phyloP scores from a whole-genome alignment of 2,888 invertebrate genomes.

The Diaphora mendica region DNA sequence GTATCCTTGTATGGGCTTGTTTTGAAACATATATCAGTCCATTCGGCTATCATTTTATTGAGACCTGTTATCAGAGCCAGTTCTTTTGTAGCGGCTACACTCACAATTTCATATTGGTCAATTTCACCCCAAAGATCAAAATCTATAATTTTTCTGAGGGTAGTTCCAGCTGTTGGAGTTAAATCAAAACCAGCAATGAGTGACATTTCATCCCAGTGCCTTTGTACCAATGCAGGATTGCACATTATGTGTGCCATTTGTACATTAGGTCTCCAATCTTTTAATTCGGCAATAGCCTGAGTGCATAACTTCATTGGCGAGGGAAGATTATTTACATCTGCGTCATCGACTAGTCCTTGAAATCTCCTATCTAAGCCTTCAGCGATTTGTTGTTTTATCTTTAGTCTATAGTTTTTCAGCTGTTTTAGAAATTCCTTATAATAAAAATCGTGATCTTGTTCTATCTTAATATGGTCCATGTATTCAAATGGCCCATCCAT shows the following conservation, averaged over 20 bases:
- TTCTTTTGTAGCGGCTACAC: conserved; percentile 93
- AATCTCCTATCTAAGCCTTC: conserved; percentile 88
- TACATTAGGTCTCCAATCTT: conserved; percentile 92
- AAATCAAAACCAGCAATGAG: conserved; percentile 92
- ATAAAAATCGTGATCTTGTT: conserved; percentile 92
- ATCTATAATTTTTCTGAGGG: conserved; percentile 91
- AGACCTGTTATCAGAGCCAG: conserved; percentile 90
- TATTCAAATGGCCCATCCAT: conserved; percentile 97
- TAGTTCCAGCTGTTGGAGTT: conserved; percentile 94
- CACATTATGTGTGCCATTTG: conserved; percentile 95
- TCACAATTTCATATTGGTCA: conserved; percentile 93
- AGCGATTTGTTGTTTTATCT: conserved; percentile 91
- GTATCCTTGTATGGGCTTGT: conserved; percentile 90
- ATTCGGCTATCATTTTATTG: conserved; percentile 93
- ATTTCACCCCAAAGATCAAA: conserved; percentile 90
- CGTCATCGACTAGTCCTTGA: conserved; percentile 90
- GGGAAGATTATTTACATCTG: conserved; percentile 91
- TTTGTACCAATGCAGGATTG: conserved; percentile 92
- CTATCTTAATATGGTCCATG: conserved; percentile 91
- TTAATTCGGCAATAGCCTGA: conserved; percentile 87
- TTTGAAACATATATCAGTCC: conserved; percentile 91
- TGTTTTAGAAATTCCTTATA: conserved; percentile 92
- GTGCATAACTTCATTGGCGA: conserved; percentile 92
- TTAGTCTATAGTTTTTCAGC: conserved; percentile 91
- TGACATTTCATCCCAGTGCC: conserved; percentile 96